phyloP scores from a whole-genome alignment of 2,888 invertebrate species.

The Hipparchia sbordonii region DNA sequence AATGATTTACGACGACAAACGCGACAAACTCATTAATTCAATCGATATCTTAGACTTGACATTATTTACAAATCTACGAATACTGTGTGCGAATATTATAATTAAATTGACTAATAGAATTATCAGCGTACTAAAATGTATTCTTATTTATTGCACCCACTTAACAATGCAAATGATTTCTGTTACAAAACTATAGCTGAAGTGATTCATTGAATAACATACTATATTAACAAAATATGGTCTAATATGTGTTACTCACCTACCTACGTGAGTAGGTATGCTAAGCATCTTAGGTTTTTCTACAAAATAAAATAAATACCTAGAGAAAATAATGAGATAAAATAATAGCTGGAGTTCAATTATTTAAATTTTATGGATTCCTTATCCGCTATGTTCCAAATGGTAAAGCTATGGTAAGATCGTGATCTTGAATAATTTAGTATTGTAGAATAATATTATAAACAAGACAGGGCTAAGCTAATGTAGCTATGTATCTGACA shows the following conservation, averaged over 20 bases:
- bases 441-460: too few species aligned
- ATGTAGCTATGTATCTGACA: too few species aligned
- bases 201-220: slow-evolving; percentile 6
- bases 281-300: background rate
- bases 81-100: too few species aligned
- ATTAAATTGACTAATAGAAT: background rate
- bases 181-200: background rate
- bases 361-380: background rate
- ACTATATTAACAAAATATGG: background rate
- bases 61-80: background rate
- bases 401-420: too few species aligned
- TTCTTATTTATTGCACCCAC: slow-evolving; percentile 6
- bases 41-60: background rate
- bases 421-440: too few species aligned
- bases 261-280: background rate
- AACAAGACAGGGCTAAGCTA: too few species aligned
- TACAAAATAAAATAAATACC: background rate
- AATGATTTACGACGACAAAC: too few species aligned
- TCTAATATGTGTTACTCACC: background rate
- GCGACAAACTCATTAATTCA: too few species aligned
- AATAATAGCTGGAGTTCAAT: background rate
- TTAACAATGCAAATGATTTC: background rate
- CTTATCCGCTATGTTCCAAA: background rate
- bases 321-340: slow-evolving; percentile 1
- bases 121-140: background rate